A percentile compares a stretch with the other conserved stretches of the same genome.
Evolutionary conservation across 2,113 vertebrate species (phyloP).

Genomic region (Peromyscus californicus): DNA sequence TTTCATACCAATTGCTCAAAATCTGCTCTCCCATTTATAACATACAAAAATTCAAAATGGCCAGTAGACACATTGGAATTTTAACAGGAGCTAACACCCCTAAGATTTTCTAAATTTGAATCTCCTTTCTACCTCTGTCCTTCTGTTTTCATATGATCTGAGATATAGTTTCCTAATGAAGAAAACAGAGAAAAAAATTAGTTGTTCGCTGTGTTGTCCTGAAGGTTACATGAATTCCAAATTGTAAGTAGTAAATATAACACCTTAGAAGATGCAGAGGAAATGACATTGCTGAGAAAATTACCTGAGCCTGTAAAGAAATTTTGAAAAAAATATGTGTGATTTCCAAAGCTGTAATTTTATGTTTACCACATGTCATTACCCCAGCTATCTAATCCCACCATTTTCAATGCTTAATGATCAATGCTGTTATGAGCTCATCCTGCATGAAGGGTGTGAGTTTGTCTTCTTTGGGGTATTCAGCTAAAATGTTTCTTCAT

Average conservation of each 20-base stretch:
- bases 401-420: slow-evolving; percentile 27
- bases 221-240: slow-evolving; percentile 32
- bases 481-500: neutral
- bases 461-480: neutral
- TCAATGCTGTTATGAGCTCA: neutral
- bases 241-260: slow-evolving; percentile 34
- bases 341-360: neutral
- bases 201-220: neutral
- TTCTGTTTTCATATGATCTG: slow-evolving; percentile 17
- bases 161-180: slow-evolving; percentile 17
- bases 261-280: neutral
- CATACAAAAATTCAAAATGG: slow-evolving; percentile 9
- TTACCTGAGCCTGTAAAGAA: neutral
- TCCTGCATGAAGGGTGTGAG: neutral
- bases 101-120: neutral
- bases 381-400: neutral
- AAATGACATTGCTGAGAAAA: slow-evolving; percentile 14
- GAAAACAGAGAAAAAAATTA: slow-evolving; percentile 27
- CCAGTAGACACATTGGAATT: neutral
- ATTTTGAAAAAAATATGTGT: neutral
- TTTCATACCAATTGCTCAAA: slow-evolving; percentile 23
- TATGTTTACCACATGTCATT: neutral
- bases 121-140: neutral
- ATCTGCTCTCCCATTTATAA: neutral
- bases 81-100: neutral